A percentile compares a stretch with the other conserved stretches of the same genome.
Conservation (phyloP, 2,113 vertebrate genomes). For the Hippoglossus stenolepis region DNA sequence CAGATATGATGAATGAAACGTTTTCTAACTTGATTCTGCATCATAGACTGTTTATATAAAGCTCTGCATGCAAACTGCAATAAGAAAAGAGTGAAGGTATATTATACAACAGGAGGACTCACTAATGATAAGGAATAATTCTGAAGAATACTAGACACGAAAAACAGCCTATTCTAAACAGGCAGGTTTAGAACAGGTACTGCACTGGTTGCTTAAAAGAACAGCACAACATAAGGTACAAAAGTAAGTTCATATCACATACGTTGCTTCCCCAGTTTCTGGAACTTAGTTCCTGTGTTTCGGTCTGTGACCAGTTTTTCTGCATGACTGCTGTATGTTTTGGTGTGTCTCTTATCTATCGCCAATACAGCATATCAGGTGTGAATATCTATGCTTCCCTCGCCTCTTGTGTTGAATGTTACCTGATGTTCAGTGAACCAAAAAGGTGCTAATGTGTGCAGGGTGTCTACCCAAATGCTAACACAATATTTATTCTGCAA, state of each 20-base stretch:
- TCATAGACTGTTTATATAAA: no score
- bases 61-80: no score
- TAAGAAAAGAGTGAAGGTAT: no score
- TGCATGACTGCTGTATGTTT: neutral
- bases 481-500: neutral
- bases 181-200: no score
- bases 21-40: no score
- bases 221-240: neutral
- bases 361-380: neutral
- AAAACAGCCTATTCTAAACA: no score
- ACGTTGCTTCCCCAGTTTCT: neutral
- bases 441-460: conserved; percentile 1
- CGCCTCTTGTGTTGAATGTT: neutral
- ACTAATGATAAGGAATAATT: no score
- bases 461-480: neutral
- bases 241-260: neutral
- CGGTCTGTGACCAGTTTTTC: neutral
- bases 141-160: no score
- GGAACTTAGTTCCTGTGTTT: conserved; percentile 4
- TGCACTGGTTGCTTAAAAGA: neutral
- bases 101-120: no score
- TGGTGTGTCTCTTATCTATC: neutral
- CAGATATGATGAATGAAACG: no score
- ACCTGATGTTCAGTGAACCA: conserved; percentile 15
- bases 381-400: conserved; percentile 11